A percentile compares a stretch with the other conserved stretches of the same genome.
These are phyloP conservation scores for Mustelus asterias DNA, from an alignment of 2,113 vertebrate genomes.

Conservation along the genomic window DNA sequence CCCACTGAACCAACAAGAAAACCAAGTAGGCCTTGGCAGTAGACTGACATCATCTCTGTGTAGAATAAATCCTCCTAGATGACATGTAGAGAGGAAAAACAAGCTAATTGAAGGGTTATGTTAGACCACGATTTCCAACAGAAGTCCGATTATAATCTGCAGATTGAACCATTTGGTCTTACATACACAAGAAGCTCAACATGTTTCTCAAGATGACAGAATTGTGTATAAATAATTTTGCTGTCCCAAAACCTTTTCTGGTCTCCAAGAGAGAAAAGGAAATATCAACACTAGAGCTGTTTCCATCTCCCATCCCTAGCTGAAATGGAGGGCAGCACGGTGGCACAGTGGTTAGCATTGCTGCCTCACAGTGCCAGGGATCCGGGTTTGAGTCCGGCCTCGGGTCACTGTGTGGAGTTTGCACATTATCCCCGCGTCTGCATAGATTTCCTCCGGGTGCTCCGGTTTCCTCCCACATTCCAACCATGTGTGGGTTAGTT, in stretches of 20 bases:
- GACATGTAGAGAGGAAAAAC: neutral
- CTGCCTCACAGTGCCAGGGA: too few relatives aligned
- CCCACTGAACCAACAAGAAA: neutral
- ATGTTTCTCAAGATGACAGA: neutral
- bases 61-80: neutral
- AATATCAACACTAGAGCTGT: neutral
- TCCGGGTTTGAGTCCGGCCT: too few relatives aligned
- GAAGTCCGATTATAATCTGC: neutral
- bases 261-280: neutral
- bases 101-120: neutral
- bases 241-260: neutral
- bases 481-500: too few relatives aligned
- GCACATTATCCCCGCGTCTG: too few relatives aligned
- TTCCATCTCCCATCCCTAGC: neutral
- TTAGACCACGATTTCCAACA: neutral
- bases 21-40: neutral
- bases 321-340: neutral
- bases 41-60: neutral
- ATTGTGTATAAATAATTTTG: neutral
- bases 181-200: neutral
- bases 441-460: too few relatives aligned
- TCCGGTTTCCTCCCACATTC: too few relatives aligned
- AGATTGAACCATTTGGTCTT: neutral
- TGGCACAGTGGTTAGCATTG: too few relatives aligned
- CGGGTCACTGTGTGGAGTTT: too few relatives aligned